Evolutionary conservation across 2,797 vertebrate genomes (phyloP), one percentile per base, ranked within the genome.

Genomic region (Myotis findleyi): DNA sequence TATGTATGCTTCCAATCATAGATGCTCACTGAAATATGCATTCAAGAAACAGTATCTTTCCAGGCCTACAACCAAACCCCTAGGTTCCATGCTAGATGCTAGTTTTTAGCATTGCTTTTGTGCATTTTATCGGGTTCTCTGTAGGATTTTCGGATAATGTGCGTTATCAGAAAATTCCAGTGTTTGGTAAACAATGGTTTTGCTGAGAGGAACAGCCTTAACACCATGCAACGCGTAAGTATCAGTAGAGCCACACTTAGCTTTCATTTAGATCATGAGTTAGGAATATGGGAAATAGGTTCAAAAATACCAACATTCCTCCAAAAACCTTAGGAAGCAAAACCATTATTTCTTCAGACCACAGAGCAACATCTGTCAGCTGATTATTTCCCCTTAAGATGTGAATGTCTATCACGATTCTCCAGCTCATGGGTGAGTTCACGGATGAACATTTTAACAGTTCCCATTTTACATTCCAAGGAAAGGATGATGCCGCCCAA

Each of bases 281-380:
- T 62, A 68, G 36, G 51, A 14, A 44, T 53, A 41, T 41, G 44
- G 51, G 33, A 94, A 71, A 79, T 27, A 21, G 51, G 47, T 83
- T 94, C 23, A 36, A 55, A 94, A 89, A 82, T 21, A 71, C 73
- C 73, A 44, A 33, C 33, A 69, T 68, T 66, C 59, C 57, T 66
- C 81, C 36, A 79, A 94, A 95, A 89, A 64, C 72, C 75, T 88
- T n/a, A 62, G 57, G 80, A 47, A 62, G n/a, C 33, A 87, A 91
- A 79, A 76, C 12, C 38, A 91, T 69, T 38, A 53, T 84, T 57
- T 86, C 72, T 90, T 83, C 53, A 76, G 25, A 64, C 27, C 38
- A 71, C 49, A 73, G 23, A 33, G 51, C 21, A 62, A 14, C 71
- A 33, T 44, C 33, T 71, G 25, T 59, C 75, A 44, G 38, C 87